phyloP scores from a whole-genome alignment of 2,797 vertebrate genomes.

The Paramormyrops hopkinsi region DNA sequence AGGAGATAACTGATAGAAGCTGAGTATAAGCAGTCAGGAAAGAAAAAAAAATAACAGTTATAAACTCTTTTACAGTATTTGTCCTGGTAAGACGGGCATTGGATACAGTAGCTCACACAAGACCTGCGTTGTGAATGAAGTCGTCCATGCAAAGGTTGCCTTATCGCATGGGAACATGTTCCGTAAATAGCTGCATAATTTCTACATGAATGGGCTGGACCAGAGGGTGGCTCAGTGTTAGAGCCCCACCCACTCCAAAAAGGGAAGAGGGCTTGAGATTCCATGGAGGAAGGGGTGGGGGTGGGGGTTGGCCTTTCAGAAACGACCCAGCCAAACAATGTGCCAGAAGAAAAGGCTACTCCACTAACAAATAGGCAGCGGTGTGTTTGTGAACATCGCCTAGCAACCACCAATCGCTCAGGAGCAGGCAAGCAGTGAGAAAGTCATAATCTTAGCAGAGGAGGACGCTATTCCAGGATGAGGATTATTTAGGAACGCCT shows the following conservation, averaged over 20 bases:
- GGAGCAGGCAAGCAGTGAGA: slow-evolving; percentile 26
- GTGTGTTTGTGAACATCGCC: slow-evolving; percentile 25
- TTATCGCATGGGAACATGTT: neutral
- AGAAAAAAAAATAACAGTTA: neutral
- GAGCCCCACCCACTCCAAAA: slow-evolving; percentile 19
- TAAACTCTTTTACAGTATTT: neutral
- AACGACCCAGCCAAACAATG: slow-evolving; percentile 32
- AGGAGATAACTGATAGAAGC: neutral
- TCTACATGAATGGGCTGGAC: slow-evolving; percentile 4
- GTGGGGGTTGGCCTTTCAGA: slow-evolving; percentile 25
- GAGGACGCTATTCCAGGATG: neutral
- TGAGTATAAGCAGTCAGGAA: neutral
- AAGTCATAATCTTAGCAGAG: slow-evolving; percentile 30
- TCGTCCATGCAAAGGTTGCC: neutral
- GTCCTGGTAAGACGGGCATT: neutral
- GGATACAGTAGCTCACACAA: neutral
- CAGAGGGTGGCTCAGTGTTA: neutral
- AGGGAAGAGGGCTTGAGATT: slow-evolving; percentile 43
- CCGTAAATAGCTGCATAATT: neutral
- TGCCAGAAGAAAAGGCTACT: slow-evolving; percentile 24
- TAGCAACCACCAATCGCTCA: slow-evolving; percentile 35
- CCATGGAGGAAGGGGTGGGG: slow-evolving; percentile 30
- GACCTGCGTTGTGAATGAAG: neutral
- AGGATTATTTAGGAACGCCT: neutral
- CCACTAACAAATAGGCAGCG: slow-evolving; percentile 6